Conservation (phyloP, 2,888 invertebrate genomes). For the Gandaritis pyraliata region DNA sequence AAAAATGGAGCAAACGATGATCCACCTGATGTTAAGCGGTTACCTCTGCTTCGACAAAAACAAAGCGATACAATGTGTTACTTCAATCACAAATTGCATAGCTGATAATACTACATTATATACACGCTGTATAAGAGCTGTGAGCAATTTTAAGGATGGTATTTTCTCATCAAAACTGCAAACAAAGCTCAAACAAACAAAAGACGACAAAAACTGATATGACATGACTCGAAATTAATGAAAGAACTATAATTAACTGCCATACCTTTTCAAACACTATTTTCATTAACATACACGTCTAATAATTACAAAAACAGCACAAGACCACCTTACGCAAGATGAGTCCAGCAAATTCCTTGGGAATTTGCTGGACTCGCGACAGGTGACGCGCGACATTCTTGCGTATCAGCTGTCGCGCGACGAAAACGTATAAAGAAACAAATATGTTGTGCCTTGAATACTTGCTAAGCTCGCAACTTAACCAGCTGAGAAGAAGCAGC, state of each 20-base stretch:
- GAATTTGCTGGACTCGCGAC: conserved; percentile 45
- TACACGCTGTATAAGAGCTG: too few species aligned
- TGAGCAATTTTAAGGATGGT: too few species aligned
- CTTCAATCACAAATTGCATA: too few species aligned
- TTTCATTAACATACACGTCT: conserved; percentile 23
- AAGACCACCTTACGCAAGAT: conserved; percentile 26
- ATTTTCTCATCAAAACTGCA: too few species aligned
- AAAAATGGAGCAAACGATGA: too few species aligned
- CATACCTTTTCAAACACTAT: conserved; percentile 7
- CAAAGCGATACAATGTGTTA: too few species aligned
- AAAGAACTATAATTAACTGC: conserved; percentile 13
- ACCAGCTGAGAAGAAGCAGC: conserved; percentile 11
- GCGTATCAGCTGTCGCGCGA: conserved; percentile 50
- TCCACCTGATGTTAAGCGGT: too few species aligned
- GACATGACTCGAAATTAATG: background rate
- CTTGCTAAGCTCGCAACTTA: conserved; percentile 49
- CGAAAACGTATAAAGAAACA: conserved; percentile 59
- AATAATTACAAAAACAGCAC: conserved; percentile 27
- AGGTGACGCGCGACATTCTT: conserved; percentile 51
- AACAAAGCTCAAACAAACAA: too few species aligned
- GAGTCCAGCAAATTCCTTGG: conserved; percentile 26
- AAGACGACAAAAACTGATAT: too few species aligned
- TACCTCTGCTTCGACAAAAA: too few species aligned
- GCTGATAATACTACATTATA: too few species aligned
- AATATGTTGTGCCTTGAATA: conserved; percentile 43